A percentile compares a stretch with the other conserved stretches of the same genome.
phyloP scores from a whole-genome alignment of 2,113 vertebrate genomes.

The Cnemophilus loriae region DNA sequence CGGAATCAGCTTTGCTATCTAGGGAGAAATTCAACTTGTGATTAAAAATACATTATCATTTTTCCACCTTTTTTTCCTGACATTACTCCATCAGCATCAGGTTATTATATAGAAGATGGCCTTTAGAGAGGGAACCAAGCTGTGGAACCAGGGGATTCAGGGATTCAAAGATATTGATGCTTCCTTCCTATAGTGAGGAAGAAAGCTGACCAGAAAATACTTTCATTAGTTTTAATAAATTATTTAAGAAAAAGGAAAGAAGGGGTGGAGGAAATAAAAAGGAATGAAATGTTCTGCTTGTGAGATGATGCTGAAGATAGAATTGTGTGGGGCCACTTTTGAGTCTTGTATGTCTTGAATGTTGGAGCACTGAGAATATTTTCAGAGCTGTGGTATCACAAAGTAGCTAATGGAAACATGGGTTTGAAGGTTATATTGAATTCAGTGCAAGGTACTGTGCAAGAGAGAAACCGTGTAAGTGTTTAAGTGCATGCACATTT shows the following conservation, averaged over 20 bases:
- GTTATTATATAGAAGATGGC: neutral
- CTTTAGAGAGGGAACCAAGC: neutral
- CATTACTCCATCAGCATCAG: fast-evolving
- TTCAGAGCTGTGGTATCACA: neutral
- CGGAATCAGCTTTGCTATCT: neutral
- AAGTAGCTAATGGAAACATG: neutral
- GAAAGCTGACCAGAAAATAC: neutral
- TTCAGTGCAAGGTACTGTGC: neutral
- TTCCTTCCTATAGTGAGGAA: neutral
- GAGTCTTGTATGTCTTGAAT: neutral
- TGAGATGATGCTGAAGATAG: neutral
- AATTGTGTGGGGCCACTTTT: neutral
- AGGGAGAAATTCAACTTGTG: neutral
- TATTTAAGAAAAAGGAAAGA: neutral
- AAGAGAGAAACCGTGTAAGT: neutral
- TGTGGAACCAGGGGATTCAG: neutral
- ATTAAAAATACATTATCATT: neutral
- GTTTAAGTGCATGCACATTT: neutral
- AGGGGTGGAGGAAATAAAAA: neutral
- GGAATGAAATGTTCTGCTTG: neutral
- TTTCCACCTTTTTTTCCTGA: neutral
- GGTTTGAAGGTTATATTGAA: neutral
- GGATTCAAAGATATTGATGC: neutral
- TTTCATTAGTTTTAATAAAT: neutral
- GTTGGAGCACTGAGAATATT: neutral